Percentiles rank a stretch among this genome's conserved stretches.
Evolutionary conservation across 2,113 vertebrate species (phyloP).

Genomic region (Proteles cristata): DNA sequence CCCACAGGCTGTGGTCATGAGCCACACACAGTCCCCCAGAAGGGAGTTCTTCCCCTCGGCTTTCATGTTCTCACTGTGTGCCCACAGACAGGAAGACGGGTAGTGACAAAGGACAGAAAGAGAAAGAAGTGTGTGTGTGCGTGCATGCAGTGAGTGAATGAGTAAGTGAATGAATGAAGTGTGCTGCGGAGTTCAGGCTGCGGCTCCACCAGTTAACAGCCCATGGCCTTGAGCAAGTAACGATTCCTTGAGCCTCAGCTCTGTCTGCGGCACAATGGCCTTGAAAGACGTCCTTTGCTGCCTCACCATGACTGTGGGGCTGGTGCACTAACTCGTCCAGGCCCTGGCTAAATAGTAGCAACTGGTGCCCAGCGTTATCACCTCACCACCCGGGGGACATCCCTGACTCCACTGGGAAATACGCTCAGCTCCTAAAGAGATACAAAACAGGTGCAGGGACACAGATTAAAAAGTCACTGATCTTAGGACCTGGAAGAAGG

Average conservation of each 20-base stretch:
- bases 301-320: not conserved
- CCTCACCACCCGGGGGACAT: not conserved
- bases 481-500: not conserved
- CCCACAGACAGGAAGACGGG: not conserved
- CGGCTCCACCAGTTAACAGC: not conserved
- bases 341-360: not conserved
- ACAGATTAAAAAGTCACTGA: not conserved
- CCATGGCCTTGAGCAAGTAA: not conserved
- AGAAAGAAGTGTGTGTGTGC: not conserved
- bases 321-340: not conserved
- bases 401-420: not conserved
- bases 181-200: not conserved
- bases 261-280: not conserved
- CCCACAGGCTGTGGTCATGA: rapidly evolving
- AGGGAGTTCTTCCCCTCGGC: not conserved
- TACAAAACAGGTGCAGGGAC: not conserved
- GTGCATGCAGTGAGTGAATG: not conserved
- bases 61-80: no score
- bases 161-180: not conserved
- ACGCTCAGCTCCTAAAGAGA: not conserved
- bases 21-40: not conserved
- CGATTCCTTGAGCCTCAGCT: not conserved
- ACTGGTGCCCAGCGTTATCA: not conserved
- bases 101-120: not conserved
- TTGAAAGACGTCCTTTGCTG: not conserved